Percentiles rank a stretch among this genome's conserved stretches.
phyloP scores from a whole-genome alignment of 2,888 invertebrate species.

The Crocallis elinguaria region DNA sequence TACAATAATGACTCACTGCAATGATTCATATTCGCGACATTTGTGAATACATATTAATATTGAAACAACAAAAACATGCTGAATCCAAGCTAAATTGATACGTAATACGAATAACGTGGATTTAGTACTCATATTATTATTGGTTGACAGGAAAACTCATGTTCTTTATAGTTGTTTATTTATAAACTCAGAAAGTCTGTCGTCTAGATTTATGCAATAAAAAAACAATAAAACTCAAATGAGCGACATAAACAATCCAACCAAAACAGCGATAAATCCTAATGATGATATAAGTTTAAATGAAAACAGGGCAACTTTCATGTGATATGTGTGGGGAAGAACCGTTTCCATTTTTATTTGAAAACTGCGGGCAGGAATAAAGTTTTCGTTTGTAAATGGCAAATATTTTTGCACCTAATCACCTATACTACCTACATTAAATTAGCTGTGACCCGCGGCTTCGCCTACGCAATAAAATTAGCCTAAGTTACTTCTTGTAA shows the following conservation, averaged over 20 bases:
- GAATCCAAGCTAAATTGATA: too few species aligned
- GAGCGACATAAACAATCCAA: constrained; percentile 3
- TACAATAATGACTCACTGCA: constrained; percentile 62
- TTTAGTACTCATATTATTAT: too few species aligned
- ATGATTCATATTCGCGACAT: constrained; percentile 30
- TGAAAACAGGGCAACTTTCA: constrained; percentile 10
- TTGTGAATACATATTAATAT: too few species aligned
- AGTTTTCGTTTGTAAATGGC: constrained; percentile 30
- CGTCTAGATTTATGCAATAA: background rate
- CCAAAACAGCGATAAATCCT: constrained; percentile 15
- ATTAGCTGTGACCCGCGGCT: too few species aligned
- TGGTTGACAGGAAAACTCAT: too few species aligned
- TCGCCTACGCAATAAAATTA: too few species aligned
- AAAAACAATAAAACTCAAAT: too few species aligned
- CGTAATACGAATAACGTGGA: too few species aligned
- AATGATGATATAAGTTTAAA: constrained; percentile 12
- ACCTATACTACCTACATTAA: background rate
- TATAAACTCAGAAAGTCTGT: background rate
- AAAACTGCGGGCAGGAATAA: constrained; percentile 40
- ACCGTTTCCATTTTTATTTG: constrained; percentile 36
- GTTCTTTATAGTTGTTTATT: too few species aligned
- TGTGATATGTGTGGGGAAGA: constrained; percentile 32
- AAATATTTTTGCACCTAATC: background rate
- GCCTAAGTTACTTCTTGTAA: too few species aligned
- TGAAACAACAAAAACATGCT: too few species aligned